phyloP scores from a whole-genome alignment of 2,113 vertebrate species.

The Anhinga anhinga region DNA sequence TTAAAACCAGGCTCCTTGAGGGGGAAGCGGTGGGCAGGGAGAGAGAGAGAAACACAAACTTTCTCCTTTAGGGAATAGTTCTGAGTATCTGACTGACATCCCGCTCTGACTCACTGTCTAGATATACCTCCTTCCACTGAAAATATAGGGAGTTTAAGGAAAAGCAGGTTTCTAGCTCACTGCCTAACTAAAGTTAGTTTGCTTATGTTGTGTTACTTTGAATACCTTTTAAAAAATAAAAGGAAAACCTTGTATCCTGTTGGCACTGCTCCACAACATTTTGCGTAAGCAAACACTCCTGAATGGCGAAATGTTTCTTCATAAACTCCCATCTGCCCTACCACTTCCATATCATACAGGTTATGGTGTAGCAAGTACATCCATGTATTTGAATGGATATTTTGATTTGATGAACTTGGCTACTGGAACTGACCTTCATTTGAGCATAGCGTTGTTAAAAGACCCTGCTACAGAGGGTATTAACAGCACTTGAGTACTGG shows the following conservation, averaged over 20 bases:
- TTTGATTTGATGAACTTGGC: neutral
- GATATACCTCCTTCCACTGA: neutral
- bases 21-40: too few relatives aligned
- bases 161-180: neutral
- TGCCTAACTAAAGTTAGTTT: neutral
- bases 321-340: neutral
- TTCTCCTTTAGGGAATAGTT: neutral
- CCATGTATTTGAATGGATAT: neutral
- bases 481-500: neutral
- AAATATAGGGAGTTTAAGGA: neutral
- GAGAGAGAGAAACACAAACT: neutral
- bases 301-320: neutral
- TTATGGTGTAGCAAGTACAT: neutral
- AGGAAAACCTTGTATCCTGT: neutral
- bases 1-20: neutral
- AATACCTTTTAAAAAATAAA: neutral
- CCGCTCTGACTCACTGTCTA: neutral
- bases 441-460: neutral
- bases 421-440: neutral
- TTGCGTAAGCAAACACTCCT: neutral
- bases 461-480: neutral
- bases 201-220: neutral
- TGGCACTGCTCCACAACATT: neutral
- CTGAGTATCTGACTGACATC: neutral
- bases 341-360: neutral